Evolutionary conservation across 1,140 invertebrate genomes (phyloP), one percentile per base, ranked within the genome.

Genomic region (Drosophila lacteicornis): DNA sequence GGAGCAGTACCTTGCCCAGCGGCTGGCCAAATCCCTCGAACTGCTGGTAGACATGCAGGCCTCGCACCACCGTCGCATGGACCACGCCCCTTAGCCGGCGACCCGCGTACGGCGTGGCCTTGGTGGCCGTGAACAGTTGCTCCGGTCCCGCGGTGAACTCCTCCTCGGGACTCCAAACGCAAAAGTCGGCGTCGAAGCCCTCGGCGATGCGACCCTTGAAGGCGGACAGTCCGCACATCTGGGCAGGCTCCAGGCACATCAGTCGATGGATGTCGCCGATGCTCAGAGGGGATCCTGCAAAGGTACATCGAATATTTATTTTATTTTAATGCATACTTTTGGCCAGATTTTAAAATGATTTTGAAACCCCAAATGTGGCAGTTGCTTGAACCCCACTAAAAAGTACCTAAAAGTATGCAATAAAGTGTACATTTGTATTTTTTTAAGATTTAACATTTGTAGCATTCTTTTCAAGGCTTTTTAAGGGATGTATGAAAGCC

Each of bases 181-280:
- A 95, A 60, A 97, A 94, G 91, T 97, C 96, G 0, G 96, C 96
- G 82, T 96, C 96, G 75, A 94, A 94, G n/a, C 95, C 95, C 17
- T 93, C 88, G 46, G 92, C 91, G 8, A 96, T 92, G 45, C 93
- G 91, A 1, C 95, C 96, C 91, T 96, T 96, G 4, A 92, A 81
- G 11, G 93, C 62, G 25, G 94, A 92, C 9, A 96, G 91, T 11
- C 95, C 94, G 60, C 94, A 95, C 2, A 96, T 91, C 47, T 93
- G 92, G 2, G 96, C 95, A 2, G 96, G 95, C 17, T 94, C 94
- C 38, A 87, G 78, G 75, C 94, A 94, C 91, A 96, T 91, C 33
- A 95, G 93, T n/a, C 94, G 93, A n/a, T 93, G 93, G 53, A 96
- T 91, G 47, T 95, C 93, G 2, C 79, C 78, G 15, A 96, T 74